Evolutionary conservation across 2,888 invertebrate genomes (phyloP), one percentile per base, ranked within the genome.

Genomic region (Clitarchus hookeri): DNA sequence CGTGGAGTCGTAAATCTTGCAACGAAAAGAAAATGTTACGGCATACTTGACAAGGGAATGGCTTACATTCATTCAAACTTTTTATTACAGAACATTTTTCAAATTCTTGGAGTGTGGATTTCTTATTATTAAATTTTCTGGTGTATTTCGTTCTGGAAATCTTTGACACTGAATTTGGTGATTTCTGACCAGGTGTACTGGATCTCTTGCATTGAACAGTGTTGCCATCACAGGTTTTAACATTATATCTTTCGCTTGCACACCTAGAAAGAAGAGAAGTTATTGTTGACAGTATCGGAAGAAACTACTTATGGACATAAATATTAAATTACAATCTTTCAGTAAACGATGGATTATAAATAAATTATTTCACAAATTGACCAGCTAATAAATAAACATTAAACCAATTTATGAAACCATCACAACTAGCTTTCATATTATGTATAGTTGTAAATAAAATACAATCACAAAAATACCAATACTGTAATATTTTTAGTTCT

Each of bases 261-360:
- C 44, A 87, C 87, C 87, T 87, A 87, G 87, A 87, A 87, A 87
- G 87, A 87, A 87, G 87, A 87, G 86, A 87, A 87, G 85, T 36
- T n/a, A 36, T 19, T 77, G 19, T 82, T 82, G 82, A 82, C 26
- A 36, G 48, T 48, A 13, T 16, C 48, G 48, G 48, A 48, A 48
- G n/a, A 48, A 48, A 48, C 4, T 36, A 36, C 36, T 36, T 36
- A 1, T 3, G 36, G 36, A 36, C 36, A 36, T 36, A 36, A 36
- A 36, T 36, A 4, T 36, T 36, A 36, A 36, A 36, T 36, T 36
- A 36, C 48, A 48, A 13, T 48, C 48, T 48, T 48, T 48, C 48
- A 48, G 6, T 48, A 48, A 48, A 0, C 11, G 11, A 48, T 48
- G 48, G 48, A 6, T 16, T 36, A 3, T 36, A 36, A 36, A 19